Conservation (phyloP, 2,888 invertebrate species). For the Rotaria sp. region DNA sequence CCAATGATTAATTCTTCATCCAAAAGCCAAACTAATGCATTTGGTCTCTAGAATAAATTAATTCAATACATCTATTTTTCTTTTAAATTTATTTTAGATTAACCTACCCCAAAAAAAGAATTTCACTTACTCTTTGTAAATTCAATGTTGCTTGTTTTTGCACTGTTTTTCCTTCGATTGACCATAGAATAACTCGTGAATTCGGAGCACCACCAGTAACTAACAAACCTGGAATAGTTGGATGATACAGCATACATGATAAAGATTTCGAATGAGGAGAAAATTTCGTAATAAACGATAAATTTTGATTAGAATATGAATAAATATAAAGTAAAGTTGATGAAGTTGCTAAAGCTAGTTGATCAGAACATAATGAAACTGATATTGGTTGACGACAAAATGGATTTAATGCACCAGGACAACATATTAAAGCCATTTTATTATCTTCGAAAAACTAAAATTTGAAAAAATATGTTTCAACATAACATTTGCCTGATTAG, state of each 20-base stretch:
- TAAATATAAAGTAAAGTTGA: background rate
- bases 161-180: background rate
- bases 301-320: background rate
- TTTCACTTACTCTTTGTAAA: constrained; percentile 13
- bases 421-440: background rate
- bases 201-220: background rate
- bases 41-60: background rate
- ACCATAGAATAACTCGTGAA: background rate
- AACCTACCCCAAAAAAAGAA: background rate
- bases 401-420: background rate
- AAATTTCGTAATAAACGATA: background rate
- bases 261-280: background rate
- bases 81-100: background rate
- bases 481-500: too few relatives aligned
- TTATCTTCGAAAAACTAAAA: too few relatives aligned
- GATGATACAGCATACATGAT: background rate
- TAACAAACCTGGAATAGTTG: background rate
- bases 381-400: background rate
- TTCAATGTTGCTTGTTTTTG: background rate
- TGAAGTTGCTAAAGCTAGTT: background rate
- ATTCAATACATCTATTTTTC: background rate
- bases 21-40: background rate
- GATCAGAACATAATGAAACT: background rate
- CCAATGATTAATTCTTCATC: constrained; percentile 2
- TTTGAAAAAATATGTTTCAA: too few relatives aligned